Conservation (phyloP, 1,140 invertebrate genomes). For the Theocolax elegans region DNA sequence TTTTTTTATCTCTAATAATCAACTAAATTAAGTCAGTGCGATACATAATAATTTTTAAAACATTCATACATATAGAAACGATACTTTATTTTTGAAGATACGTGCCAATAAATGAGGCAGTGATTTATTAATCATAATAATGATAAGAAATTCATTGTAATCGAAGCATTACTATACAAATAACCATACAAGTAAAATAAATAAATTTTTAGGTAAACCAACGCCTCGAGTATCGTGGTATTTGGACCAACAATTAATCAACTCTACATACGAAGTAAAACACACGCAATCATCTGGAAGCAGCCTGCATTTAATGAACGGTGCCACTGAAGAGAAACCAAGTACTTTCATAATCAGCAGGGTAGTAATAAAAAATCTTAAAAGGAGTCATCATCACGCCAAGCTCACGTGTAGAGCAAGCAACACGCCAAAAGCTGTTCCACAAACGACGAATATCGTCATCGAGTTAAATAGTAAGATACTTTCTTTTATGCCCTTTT, state of each 20-base stretch:
- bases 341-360: slow-evolving; percentile 67
- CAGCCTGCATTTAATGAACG: background rate
- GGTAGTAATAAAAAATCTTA: slow-evolving; percentile 63
- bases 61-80: no score
- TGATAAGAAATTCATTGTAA: no score
- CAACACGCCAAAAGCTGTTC: slow-evolving; percentile 72
- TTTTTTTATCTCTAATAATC: no score
- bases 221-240: slow-evolving; percentile 71
- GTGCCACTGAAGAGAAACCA: background rate
- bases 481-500: no score
- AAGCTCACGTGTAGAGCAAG: slow-evolving; percentile 72
- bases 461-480: slow-evolving; percentile 75
- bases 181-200: background rate
- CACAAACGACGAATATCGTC: slow-evolving; percentile 68
- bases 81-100: no score
- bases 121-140: no score
- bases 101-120: no score
- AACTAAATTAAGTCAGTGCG: no score
- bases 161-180: background rate
- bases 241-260: slow-evolving; percentile 68
- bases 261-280: slow-evolving; percentile 67
- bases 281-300: background rate
- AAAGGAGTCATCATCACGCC: slow-evolving; percentile 68
- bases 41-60: no score
- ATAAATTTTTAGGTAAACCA: slow-evolving; percentile 67